Evolutionary conservation across 2,113 vertebrate genomes (phyloP), one percentile per base, ranked within the genome.

Genomic region (Malurus elegans): DNA sequence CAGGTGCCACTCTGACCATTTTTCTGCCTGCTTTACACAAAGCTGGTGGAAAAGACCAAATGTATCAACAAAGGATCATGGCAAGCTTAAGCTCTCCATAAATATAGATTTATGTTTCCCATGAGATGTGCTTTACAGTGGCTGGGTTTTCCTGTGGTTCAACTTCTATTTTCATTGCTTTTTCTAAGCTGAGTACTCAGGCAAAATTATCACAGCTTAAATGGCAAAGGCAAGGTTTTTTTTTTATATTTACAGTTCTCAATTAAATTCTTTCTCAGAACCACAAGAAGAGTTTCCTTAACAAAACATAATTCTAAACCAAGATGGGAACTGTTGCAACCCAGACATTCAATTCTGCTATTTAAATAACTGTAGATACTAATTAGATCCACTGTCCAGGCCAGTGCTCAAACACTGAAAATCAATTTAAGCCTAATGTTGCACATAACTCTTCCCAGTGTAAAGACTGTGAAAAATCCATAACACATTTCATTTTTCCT

Each of bases 391-490:
- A 51, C 75, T 73, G 60, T 79, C 54, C 83, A 82, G 40, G 56
- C 32, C 58, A 74, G 24, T 76, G 76, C 54, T 92, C 36, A 54
- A 78, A 82, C 45, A 38, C 54, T 28, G 48, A 87, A 93, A 94
- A 95, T 95, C 83, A 89, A 89, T 95, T 93, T 56, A 84, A 95
- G 73, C 64, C 79, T 95, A 93, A 95, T 85, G 86, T 76, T 78
- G 90, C 62, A 82, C 58, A 67, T 95, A 96, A 91, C 8, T 95
- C 78, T 88, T 92, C 31, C 67, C 42, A n/a, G n/a, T 38, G 25
- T 85, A 82, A 94, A 86, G 70, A 62, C 26, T 64, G 64, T 79
- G 65, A 70, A 94, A 95, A 93, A 90, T 94, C 76, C 61, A 34
- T 91, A 93, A 45, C 16, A 31, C 32, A 31, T 28, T 95, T 84